Base-by-base conservation (phyloP, 1,140 invertebrate genomes). In the Drosophila mauritiana region DNA sequence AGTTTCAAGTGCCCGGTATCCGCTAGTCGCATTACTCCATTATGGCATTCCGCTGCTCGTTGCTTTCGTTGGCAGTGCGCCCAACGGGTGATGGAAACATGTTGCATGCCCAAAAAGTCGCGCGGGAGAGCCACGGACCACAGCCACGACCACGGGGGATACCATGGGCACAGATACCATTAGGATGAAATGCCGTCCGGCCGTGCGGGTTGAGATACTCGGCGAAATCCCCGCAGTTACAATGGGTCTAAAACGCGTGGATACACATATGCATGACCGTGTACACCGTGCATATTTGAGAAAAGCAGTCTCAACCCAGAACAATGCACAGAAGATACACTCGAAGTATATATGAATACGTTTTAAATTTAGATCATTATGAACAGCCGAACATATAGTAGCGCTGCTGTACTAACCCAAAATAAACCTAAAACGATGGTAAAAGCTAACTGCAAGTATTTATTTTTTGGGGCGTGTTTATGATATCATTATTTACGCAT, bases 21-120 rank as follows among this genome's bases (percentile, higher is more conserved):
- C 8, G 15, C 43, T 68, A 68, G 64, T 68, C 64, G 64, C 5
- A 37, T 67, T 52, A 68, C 61, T 53, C 15, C 61, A 22, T 68
- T 65, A 68, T 52, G 64, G 39, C 37, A 31, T 15, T 65, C 46
- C 46, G 40, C 34, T 42, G 36, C 6, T 69, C 43, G 42, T 13
- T 73, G 82, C 75, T 86, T 86, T 83, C 75, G 63, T 86, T 86
- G 82, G 82, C 82, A 86, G 45, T 62, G 83, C 79, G 82, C 82
- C 82, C 82, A 86, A 88, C 79, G 77, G 70, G 78, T 82, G 83
- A 86, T 86, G 79, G 54, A 88, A 86, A 76, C 79, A 88, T 80
- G 64, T 83, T 68, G 81, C 81, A 84, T 73, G 67, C 73, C 68
- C 46, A 61, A 45, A 65, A 63, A 54, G 46, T 51, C 57, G 78